Evolutionary conservation across 2,797 vertebrate genomes (phyloP).

Genomic region (Enteromius argenteus): DNA sequence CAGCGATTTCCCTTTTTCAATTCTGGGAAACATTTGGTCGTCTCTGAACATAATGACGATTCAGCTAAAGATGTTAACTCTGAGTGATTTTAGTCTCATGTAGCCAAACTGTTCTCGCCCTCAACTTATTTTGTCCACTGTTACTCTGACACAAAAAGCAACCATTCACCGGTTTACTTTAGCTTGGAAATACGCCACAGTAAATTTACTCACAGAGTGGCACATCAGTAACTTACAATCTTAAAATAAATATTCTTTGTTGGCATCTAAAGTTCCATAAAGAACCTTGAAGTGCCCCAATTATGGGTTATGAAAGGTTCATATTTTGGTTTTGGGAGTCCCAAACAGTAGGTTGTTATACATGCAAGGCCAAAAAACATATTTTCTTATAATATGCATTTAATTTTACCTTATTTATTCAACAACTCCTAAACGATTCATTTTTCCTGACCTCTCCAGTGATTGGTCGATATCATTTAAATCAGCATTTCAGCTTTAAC

Average conservation of each 20-base stretch:
- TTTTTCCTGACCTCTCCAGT: too few relatives aligned
- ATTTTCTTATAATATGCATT: too few relatives aligned
- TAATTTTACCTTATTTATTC: too few relatives aligned
- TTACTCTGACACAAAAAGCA: not conserved
- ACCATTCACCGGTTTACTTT: not conserved
- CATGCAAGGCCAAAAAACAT: too few relatives aligned
- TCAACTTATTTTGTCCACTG: not conserved
- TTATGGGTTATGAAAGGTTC: too few relatives aligned
- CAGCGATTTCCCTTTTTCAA: conserved; percentile 38
- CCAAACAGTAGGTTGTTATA: too few relatives aligned
- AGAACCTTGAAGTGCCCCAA: too few relatives aligned
- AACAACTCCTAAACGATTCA: too few relatives aligned
- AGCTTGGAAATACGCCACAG: not conserved
- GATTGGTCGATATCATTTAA: too few relatives aligned
- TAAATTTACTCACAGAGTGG: not conserved
- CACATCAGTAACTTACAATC: not conserved
- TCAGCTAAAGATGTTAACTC: conserved; percentile 32
- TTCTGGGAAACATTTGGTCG: conserved; percentile 43
- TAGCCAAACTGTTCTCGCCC: not conserved
- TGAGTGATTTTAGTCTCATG: not conserved
- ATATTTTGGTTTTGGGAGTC: too few relatives aligned
- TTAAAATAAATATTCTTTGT: not conserved
- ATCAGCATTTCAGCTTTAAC: too few relatives aligned
- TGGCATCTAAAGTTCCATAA: not conserved
- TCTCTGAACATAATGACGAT: conserved; percentile 21